Percentiles rank a stretch among this genome's conserved stretches.
Evolutionary conservation across 2,113 vertebrate species (phyloP).

Genomic region (Cervus canadensis): DNA sequence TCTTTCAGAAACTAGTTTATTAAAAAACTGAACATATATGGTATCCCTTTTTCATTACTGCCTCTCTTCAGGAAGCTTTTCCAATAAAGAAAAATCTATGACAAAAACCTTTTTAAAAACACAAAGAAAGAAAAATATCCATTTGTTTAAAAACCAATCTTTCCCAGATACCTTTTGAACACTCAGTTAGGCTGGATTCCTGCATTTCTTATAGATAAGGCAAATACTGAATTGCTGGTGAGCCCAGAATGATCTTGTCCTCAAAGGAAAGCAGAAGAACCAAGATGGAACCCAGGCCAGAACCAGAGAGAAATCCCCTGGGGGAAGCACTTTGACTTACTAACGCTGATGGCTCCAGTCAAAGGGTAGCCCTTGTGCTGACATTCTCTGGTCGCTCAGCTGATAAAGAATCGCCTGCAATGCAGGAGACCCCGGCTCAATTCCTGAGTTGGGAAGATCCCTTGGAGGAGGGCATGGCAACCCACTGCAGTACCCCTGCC

Average conservation of each 20-base stretch:
- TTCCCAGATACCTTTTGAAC: background rate
- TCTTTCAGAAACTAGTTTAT: background rate
- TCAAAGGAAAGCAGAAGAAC: background rate
- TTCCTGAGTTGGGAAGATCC: background rate
- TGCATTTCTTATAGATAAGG: background rate
- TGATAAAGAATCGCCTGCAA: background rate
- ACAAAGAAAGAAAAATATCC: background rate
- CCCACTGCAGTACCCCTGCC: background rate
- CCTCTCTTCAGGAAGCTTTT: background rate
- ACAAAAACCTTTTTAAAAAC: background rate
- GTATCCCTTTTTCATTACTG: background rate
- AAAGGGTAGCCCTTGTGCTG: fast-evolving
- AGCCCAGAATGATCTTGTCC: background rate
- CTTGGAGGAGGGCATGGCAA: background rate
- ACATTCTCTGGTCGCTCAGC: background rate
- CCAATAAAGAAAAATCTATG: background rate
- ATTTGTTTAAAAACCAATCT: background rate
- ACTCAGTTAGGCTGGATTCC: background rate
- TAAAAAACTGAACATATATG: background rate
- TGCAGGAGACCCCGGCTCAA: background rate
- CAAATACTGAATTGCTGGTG: background rate
- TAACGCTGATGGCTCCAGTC: background rate
- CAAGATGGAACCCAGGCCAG: background rate
- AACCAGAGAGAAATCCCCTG: background rate
- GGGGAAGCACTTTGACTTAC: fast-evolving